Conservation (phyloP, 2,113 vertebrate genomes). For the Phrynocephalus versicolor region DNA sequence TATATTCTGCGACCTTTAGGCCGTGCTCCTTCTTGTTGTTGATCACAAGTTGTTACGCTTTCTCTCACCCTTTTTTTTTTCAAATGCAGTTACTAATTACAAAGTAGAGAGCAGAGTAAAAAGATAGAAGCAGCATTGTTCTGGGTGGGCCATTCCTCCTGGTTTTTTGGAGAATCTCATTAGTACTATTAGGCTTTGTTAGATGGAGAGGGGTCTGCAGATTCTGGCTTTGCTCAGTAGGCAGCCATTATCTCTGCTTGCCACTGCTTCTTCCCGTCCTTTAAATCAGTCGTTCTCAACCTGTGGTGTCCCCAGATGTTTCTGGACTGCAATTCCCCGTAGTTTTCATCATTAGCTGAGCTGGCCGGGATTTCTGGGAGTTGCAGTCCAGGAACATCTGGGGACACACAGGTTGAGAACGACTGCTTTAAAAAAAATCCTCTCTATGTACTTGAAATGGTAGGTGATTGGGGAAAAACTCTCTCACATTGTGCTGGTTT, state of each 20-base stretch:
- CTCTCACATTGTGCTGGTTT: background rate
- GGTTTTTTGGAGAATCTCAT: background rate
- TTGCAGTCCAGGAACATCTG: no score
- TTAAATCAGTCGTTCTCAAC: no score
- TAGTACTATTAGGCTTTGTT: background rate
- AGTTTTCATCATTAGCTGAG: no score
- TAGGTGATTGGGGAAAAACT: background rate
- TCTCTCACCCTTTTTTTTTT: background rate
- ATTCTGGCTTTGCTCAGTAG: background rate
- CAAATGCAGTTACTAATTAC: background rate
- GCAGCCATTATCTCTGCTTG: background rate
- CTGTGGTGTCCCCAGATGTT: no score
- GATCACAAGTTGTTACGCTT: background rate
- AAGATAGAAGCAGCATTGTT: constrained; percentile 19
- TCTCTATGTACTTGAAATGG: background rate
- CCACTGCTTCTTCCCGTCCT: background rate
- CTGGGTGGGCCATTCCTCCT: background rate
- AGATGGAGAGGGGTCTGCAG: background rate
- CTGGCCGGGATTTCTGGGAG: no score
- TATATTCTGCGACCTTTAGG: background rate
- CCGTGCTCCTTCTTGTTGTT: background rate
- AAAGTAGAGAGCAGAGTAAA: background rate
- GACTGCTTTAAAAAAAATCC: no score
- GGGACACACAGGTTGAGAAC: no score
- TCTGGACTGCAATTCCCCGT: no score